Percentiles rank a stretch among this genome's conserved stretches.
phyloP scores from a whole-genome alignment of 2,113 vertebrate genomes.

The Phaethon lepturus region DNA sequence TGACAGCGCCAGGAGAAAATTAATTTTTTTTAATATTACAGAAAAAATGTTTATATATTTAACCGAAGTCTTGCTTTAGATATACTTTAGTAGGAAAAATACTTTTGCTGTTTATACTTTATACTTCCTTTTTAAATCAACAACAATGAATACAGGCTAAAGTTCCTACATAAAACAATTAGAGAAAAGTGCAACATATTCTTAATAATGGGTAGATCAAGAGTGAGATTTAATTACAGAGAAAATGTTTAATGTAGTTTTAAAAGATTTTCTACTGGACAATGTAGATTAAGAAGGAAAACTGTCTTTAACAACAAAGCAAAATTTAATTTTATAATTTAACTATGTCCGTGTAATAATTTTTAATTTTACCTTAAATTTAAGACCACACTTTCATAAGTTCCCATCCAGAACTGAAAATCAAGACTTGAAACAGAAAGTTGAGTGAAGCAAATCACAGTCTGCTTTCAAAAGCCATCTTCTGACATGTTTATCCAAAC shows the following conservation, averaged over 20 bases:
- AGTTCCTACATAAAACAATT: neutral
- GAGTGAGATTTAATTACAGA: neutral
- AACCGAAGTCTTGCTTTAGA: neutral
- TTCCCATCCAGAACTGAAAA: neutral
- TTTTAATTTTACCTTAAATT: neutral
- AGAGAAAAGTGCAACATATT: neutral
- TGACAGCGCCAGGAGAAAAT: neutral
- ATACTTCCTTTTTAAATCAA: neutral
- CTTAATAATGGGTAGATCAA: neutral
- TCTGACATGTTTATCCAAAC: neutral
- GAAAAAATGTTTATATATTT: neutral
- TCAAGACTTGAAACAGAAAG: neutral
- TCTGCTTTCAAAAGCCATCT: neutral
- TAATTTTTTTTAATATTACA: rapidly evolving
- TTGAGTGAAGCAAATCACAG: neutral
- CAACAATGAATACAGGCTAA: neutral
- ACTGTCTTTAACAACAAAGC: neutral
- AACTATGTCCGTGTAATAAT: neutral
- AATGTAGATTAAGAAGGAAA: neutral
- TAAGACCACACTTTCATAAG: neutral
- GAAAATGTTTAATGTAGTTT: neutral
- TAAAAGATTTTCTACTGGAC: neutral
- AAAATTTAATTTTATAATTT: neutral
- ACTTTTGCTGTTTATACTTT: neutral
- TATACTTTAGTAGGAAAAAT: neutral